Percentiles rank a stretch among this genome's conserved stretches.
phyloP scores from a whole-genome alignment of 1,140 invertebrate species.

The Aphelenchoides fujianensis region DNA sequence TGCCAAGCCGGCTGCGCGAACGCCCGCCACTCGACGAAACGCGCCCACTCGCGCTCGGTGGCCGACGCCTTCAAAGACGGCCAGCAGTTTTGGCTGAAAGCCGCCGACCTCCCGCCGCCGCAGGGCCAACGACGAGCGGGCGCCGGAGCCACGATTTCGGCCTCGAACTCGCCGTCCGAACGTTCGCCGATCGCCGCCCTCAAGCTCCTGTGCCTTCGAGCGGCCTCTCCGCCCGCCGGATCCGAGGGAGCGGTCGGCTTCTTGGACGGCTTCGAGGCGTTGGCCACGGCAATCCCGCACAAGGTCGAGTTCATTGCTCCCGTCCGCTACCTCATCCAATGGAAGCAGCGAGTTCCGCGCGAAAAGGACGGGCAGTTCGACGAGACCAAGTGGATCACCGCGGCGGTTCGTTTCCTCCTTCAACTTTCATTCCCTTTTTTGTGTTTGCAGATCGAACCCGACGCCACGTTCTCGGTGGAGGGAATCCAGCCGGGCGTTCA shows the following conservation, averaged over 20 bases:
- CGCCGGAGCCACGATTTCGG: constrained; percentile 9
- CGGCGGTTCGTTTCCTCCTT: constrained; percentile 32
- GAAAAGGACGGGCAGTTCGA: constrained; percentile 21
- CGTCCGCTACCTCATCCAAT: constrained; percentile 36
- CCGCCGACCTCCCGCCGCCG: not conserved
- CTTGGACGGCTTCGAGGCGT: constrained; percentile 29
- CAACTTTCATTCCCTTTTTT: too few relatives aligned
- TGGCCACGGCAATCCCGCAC: constrained; percentile 12
- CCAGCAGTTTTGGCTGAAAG: constrained; percentile 26
- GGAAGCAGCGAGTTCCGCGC: constrained; percentile 33
- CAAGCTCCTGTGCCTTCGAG: constrained; percentile 20
- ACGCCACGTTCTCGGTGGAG: constrained; percentile 29
- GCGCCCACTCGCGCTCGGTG: constrained; percentile 14
- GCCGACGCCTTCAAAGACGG: constrained; percentile 31
- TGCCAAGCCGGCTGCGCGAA: constrained; percentile 29
- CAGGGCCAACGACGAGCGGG: constrained; percentile 1
- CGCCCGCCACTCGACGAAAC: constrained; percentile 23
- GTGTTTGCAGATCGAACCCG: constrained; percentile 31
- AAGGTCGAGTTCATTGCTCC: constrained; percentile 28
- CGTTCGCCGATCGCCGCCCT: constrained; percentile 22
- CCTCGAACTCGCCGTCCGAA: not conserved
- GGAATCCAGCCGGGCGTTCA: constrained; percentile 41
- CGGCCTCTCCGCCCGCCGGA: not conserved
- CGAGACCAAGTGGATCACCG: constrained; percentile 47
- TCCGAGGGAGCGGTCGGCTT: constrained; percentile 8